A percentile compares a stretch with the other conserved stretches of the same genome.
Conservation (phyloP, 2,888 invertebrate genomes). For the Thecocarcelia acutangulata region DNA sequence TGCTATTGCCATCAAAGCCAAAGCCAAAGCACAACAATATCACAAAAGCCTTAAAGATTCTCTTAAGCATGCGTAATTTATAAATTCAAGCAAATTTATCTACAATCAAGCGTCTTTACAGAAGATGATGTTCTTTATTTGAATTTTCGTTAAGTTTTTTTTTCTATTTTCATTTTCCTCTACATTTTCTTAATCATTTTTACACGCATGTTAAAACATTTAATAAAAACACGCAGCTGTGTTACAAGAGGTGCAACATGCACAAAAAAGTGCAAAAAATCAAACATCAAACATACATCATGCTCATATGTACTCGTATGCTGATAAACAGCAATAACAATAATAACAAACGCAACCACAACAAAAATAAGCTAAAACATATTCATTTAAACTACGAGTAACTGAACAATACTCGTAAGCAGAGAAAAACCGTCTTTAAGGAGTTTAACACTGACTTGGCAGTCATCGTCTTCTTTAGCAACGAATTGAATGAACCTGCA, state of each 20-base stretch:
- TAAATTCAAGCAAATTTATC: constrained; percentile 29
- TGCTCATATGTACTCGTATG: constrained; percentile 41
- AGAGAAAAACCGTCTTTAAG: constrained; percentile 34
- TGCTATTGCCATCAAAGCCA: constrained; percentile 10
- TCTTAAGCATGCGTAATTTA: constrained; percentile 43
- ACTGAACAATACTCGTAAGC: constrained; percentile 3
- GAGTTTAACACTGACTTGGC: constrained; percentile 55
- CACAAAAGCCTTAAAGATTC: constrained; percentile 32
- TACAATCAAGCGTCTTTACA: background rate
- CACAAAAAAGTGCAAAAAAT: constrained; percentile 31
- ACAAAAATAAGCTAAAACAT: background rate
- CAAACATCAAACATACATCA: constrained; percentile 62
- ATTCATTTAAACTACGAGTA: constrained; percentile 9
- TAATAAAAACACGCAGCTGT: constrained; percentile 69
- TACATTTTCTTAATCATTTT: constrained; percentile 66
- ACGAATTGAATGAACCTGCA: constrained; percentile 33
- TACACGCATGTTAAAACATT: constrained; percentile 69
- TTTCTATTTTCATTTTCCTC: constrained; percentile 10
- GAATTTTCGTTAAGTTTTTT: background rate
- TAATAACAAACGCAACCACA: constrained; percentile 10
- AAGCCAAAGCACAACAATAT: constrained; percentile 32
- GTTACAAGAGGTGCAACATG: constrained; percentile 40
- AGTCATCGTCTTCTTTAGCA: constrained; percentile 52
- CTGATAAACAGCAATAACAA: constrained; percentile 55
- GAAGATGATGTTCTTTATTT: constrained; percentile 14